Evolutionary conservation across 2,888 invertebrate genomes (phyloP), one percentile per base, ranked within the genome.

Genomic region (Parascotia fuliginaria): DNA sequence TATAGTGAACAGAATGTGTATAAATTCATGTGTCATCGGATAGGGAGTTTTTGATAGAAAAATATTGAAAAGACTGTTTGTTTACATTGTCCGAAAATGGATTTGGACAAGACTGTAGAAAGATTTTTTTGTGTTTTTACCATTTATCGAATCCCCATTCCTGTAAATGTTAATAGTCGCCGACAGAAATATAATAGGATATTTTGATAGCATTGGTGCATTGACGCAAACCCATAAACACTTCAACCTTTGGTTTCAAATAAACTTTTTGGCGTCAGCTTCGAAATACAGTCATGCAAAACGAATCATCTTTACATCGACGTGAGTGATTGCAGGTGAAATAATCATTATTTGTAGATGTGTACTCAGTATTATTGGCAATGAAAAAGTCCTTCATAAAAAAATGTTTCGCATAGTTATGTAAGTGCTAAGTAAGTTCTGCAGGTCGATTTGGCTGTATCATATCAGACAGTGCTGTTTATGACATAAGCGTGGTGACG

Each of bases 401-500:
- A 57, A 50, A 62, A 63, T 55, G 41, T 38, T 54, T 59, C 42
- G 41, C 55, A 61, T 55, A 46, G 59, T 59, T 65, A 66, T 61
- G 64, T 64, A 65, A 64, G 62, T 66, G 59, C 60, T 63, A 67
- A n/a, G n/a, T n/a, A n/a, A 66, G 67, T 68, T 70, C 65, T 68
- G 62, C 71, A 68, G 69, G 75, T 80, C 67, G 65, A 73, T 78
- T 81, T 73, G 74, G 71, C 73, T 52, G 72, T 74, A 72, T 74
- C 58, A 68, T 65, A 71, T 73, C 77, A 65, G 77, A 65, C 60
- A 75, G 74, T 75, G 73, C 70, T 77, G 73, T 81, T n/a, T 71
- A 89, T 91, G 91, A 91, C 89, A 91, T 90, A 91, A 91, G 85
- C 87, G 75, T 50, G 79, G 65, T 91, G 89, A 89, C 91, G 91